These are phyloP conservation scores for Tenthredo mesomela DNA, from an alignment of 2,888 invertebrate species.

Conservation along the genomic window DNA sequence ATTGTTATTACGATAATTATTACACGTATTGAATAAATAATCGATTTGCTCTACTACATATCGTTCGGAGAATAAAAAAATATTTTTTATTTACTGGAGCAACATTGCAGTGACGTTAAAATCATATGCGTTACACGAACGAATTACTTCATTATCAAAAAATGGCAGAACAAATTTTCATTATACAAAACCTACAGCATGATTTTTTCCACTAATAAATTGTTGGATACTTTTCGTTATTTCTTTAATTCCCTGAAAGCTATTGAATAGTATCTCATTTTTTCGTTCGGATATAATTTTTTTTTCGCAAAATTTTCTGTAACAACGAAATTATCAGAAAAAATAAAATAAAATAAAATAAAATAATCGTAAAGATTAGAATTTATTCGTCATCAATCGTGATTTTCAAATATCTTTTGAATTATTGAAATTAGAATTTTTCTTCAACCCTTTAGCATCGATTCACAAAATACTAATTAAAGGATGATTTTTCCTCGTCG, in stretches of 20 bases:
- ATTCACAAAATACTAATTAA: not conserved
- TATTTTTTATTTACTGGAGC: conserved; percentile 9
- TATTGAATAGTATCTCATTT: not conserved
- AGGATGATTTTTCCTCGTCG: not conserved
- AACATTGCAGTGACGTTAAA: conserved; percentile 1
- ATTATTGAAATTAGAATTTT: not conserved
- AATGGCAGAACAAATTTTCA: not conserved
- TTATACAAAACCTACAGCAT: too few relatives aligned
- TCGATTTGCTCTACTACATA: conserved; percentile 52
- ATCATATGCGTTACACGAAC: not conserved
- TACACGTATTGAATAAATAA: conserved; percentile 57
- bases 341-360: too few relatives aligned
- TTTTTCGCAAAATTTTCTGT: not conserved
- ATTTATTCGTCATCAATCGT: too few relatives aligned
- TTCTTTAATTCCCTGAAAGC: not conserved
- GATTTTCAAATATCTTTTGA: not conserved
- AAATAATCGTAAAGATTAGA: too few relatives aligned
- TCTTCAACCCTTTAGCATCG: not conserved
- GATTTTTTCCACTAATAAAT: not conserved
- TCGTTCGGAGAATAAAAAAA: conserved; percentile 22
- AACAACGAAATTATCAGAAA: not conserved
- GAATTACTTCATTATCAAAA: not conserved
- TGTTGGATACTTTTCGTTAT: not conserved
- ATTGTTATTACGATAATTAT: not conserved
- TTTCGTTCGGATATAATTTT: not conserved